phyloP scores from a whole-genome alignment of 2,113 vertebrate species.

The Pterocles gutturalis region DNA sequence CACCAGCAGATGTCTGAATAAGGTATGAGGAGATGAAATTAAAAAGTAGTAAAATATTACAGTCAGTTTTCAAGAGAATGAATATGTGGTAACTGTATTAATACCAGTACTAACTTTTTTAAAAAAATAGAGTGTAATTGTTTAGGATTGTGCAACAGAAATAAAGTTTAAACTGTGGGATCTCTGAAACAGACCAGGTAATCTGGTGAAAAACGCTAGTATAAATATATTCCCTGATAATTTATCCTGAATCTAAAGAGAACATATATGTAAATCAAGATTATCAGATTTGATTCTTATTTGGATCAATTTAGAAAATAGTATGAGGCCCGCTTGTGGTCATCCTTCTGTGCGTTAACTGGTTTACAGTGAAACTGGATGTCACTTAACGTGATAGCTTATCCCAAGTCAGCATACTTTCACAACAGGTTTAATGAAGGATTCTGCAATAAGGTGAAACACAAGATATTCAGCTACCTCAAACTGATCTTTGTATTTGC shows the following conservation, averaged over 20 bases:
- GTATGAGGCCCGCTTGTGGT: not conserved
- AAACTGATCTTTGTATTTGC: not conserved
- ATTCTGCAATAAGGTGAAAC: not conserved
- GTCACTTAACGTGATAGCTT: not conserved
- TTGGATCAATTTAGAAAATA: not conserved
- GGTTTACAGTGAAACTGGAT: not conserved
- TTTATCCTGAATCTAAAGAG: not conserved
- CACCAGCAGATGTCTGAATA: not conserved
- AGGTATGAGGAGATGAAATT: not conserved
- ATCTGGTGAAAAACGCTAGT: fast-evolving
- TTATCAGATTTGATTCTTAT: not conserved
- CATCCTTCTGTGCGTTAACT: not conserved
- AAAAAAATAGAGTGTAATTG: not conserved
- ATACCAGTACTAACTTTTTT: not conserved
- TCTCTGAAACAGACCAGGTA: not conserved
- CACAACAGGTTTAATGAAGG: not conserved
- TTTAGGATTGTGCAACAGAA: not conserved
- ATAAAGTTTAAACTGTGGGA: not conserved
- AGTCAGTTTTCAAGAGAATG: not conserved
- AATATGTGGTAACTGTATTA: not conserved
- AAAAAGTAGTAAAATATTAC: not conserved
- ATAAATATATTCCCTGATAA: not conserved
- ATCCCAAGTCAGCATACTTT: not conserved
- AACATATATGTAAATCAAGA: not conserved
- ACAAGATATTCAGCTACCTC: not conserved